Percentiles rank a stretch among this genome's conserved stretches.
Evolutionary conservation across 64 coral and sea anemone species (phyloP).

Genomic region (Dendrophyllia cribrosa): DNA sequence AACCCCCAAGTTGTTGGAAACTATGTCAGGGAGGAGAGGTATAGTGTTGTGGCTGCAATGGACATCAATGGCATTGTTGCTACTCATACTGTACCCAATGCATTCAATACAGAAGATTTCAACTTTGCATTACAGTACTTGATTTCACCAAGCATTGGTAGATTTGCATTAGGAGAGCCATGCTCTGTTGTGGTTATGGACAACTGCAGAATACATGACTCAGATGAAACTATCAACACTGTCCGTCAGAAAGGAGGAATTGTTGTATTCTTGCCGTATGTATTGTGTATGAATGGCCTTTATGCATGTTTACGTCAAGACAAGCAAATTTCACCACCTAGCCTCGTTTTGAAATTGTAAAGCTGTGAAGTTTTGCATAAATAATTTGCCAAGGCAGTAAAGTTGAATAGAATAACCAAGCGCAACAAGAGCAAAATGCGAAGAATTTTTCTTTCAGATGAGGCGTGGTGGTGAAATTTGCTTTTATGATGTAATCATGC

Average conservation of each 20-base stretch:
- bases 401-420: too few species aligned
- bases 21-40: slow-evolving; percentile 29
- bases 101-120: slow-evolving; percentile 34
- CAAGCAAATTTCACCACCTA: too few species aligned
- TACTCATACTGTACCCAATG: slow-evolving; percentile 37
- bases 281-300: background rate
- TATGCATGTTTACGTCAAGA: too few species aligned
- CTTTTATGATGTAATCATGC: too few species aligned
- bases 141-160: slow-evolving; percentile 43
- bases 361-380: too few species aligned
- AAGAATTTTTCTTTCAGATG: too few species aligned
- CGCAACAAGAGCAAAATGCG: too few species aligned
- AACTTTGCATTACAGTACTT: slow-evolving; percentile 38
- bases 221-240: slow-evolving; percentile 16
- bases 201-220: slow-evolving; percentile 61
- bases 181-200: slow-evolving; percentile 57
- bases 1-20: slow-evolving; percentile 17
- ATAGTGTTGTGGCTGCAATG: slow-evolving; percentile 51
- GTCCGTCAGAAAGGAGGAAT: slow-evolving; percentile 55
- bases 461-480: too few species aligned
- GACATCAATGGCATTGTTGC: slow-evolving; percentile 36
- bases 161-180: slow-evolving; percentile 39
- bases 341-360: too few species aligned
- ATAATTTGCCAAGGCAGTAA: too few species aligned
- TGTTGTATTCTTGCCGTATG: slow-evolving; percentile 51